Base-by-base conservation (phyloP, 2,888 invertebrate genomes). In the Plagodis dolabraria region DNA sequence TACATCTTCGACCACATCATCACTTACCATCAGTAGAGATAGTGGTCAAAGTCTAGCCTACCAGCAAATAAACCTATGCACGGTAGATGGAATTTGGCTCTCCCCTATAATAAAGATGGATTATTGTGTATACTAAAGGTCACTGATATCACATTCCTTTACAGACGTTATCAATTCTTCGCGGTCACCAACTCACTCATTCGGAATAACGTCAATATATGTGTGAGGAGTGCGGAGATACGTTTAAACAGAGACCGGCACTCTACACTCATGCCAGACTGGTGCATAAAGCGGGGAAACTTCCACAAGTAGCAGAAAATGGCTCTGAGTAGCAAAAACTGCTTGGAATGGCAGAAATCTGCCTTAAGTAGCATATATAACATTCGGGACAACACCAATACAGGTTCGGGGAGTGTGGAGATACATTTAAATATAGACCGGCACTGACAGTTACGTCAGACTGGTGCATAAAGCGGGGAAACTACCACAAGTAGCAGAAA, bases 401-500 rank as follows among this genome's bases (percentile, higher is more conserved):
- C 61, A 83, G 87, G 85, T 88, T 87, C 51, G 78, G 79, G 0
- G 73, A 76, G n/a, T 87, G 87, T 54, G 87, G 87, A 0, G 85
- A 83, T 60, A 84, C 86, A 0, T 88, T 88, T 72, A 80, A 79
- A 8, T 87, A 88, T 46, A 67, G 79, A 0, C 76, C 87, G 0
- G 84, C 88, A 0, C 58, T 88, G 0, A 87, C 63, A 86, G 79
- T 0, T 88, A 88, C 60, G 62, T 70, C 0, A 67, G 74, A 0
- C 72, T 81, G 0, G 73, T 86, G 0, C 87, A 87, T 53, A 65
- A 10, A 10, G 2, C n/a, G n/a, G n/a, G 49, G 33, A 46, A 46
- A 40, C 5, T 40, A 2, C 22, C 22, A 22, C 22, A 2, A 22
- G 22, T 22, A 22, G 22, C 36, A 36, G 36, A 36, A 36, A 36